These are phyloP conservation scores for Teinopalpus imperialis DNA, from an alignment of 2,888 invertebrate genomes.

Conservation along the genomic window DNA sequence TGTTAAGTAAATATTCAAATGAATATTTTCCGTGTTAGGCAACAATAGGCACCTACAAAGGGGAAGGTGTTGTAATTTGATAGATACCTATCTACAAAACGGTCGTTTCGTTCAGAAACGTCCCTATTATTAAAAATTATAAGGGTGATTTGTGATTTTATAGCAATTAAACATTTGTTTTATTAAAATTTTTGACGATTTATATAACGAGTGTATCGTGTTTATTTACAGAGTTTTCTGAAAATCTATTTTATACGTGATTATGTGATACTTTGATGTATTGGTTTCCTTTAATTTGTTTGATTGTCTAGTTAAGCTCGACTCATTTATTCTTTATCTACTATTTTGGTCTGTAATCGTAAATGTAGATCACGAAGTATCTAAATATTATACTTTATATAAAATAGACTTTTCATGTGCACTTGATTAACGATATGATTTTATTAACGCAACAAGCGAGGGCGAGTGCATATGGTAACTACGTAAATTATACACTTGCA, in stretches of 20 bases:
- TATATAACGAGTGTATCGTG: no score
- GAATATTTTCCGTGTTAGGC: slow-evolving; percentile 83
- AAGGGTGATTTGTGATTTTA: slow-evolving; percentile 75
- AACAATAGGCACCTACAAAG: slow-evolving; percentile 70
- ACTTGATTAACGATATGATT: slow-evolving; percentile 37
- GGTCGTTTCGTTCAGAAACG: slow-evolving; percentile 74
- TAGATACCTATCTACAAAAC: slow-evolving; percentile 81
- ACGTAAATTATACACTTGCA: slow-evolving; percentile 67
- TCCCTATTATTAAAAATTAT: slow-evolving; percentile 79
- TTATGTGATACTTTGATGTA: no score
- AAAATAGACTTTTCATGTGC: no score
- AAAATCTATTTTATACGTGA: no score
- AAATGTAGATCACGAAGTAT: no score
- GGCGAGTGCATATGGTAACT: slow-evolving; percentile 57
- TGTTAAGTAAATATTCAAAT: slow-evolving; percentile 83
- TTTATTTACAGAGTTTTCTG: no score
- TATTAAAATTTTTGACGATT: not conserved
- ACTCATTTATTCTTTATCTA: no score
- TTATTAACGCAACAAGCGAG: slow-evolving; percentile 49
- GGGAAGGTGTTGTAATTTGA: slow-evolving; percentile 76
- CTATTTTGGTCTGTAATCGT: no score
- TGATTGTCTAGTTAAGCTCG: no score
- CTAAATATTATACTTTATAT: no score
- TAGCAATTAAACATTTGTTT: slow-evolving; percentile 47
- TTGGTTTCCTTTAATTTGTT: no score